Evolutionary conservation across 2,888 invertebrate genomes (phyloP), one percentile per base, ranked within the genome.

Genomic region (Yponomeuta evonymella): DNA sequence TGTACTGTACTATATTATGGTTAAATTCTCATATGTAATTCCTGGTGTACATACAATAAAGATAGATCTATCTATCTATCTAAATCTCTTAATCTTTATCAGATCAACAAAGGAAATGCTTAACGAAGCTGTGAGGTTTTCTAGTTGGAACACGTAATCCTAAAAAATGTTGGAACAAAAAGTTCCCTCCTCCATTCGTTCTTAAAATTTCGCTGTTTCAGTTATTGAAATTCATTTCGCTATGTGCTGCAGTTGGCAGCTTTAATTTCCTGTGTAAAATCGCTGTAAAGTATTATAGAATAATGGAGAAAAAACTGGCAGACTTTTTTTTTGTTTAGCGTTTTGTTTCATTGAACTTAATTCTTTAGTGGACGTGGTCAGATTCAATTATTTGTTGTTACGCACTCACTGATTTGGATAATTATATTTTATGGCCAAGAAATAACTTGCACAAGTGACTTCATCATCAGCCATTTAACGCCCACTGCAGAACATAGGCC

Each of bases 201-300:
- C 51, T 58, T 58, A 58, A 58, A 15, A 66, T 69, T 62, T 36
- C 48, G 15, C 29, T 23, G 51, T 58, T 62, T 62, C 36, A 58
- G 69, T 51, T 69, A 58, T 51, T 58, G 30, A 69, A 67, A 67
- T 67, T 36, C 67, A 67, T n/a, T 67, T 67, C 36, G 23, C 67
- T 43, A 67, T n/a, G 48, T n/a, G 48, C 67, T 67, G 67, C 48
- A 43, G 67, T 67, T 43, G 48, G 48, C 33, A 33, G 12, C 11
- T 43, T 67, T 67, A 67, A 67, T 67, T 67, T 67, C 67, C 67
- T 67, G 23, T 48, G 67, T 67, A 48, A 67, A 67, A 67, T 67
- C 15, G 67, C 43, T 15, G 43, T 23, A n/a, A 48, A 67, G 48
- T 67, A 8, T 48, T 9, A 67, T 15, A 36, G 23, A 67, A 67